Evolutionary conservation across 2,888 invertebrate species (phyloP), one percentile per base, ranked within the genome.

Genomic region (Dorcus hopei): DNA sequence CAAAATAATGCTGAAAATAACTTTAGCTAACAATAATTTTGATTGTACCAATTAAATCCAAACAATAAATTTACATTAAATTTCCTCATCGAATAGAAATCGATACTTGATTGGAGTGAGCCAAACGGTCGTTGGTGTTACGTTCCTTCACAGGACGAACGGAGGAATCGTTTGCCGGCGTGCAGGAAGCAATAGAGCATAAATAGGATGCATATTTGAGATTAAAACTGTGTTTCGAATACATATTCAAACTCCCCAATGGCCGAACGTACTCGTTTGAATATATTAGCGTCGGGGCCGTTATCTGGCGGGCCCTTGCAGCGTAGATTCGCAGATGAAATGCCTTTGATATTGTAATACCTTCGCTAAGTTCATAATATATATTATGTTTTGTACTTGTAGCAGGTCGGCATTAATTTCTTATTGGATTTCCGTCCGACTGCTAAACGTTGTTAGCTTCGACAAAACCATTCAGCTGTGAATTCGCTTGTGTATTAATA

Each of bases 311-410:
- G 68, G 72, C 70, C 74, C 73, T 75, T 72, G 72, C 70, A 70
- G 70, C 72, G 69, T 68, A 68, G 74, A 74, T 74, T 75, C 73
- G 69, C 71, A 73, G 75, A 75, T 75, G 74, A 73, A 74, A 71
- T 72, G 72, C 76, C 76, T 77, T 77, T 76, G 77, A 77, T 77
- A 77, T 77, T 77, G 74, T 75, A 77, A 77, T 76, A 74, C 73
- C 72, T 74, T 74, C 72, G 71, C 71, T 73, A 72, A 73, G 70
- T 74, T 74, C 69, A 76, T 76, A 75, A 76, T 76, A 75, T 75
- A 76, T 75, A 72, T 72, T 73, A 70, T 72, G 66, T 68, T 70
- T 71, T 68, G 68, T 70, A 52, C 54, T 62, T 54, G 53, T 33
- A 33, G 26, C 38, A 52, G 62, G 60, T 54, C 54, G 58, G 45